Percentiles rank a stretch among this genome's conserved stretches.
Evolutionary conservation across 2,797 vertebrate species (phyloP).

Genomic region (Brotula barbata): DNA sequence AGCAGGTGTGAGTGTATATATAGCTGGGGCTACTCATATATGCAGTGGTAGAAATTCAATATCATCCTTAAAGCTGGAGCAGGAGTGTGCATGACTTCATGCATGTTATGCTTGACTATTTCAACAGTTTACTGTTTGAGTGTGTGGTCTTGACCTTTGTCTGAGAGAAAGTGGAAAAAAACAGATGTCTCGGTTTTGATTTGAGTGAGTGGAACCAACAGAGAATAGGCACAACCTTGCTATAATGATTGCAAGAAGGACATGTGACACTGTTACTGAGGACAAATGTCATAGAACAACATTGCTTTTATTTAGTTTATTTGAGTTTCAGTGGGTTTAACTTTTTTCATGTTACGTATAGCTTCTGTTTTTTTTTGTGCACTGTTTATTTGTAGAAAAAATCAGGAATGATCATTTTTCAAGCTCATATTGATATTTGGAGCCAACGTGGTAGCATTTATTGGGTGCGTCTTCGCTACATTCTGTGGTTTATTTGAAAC

Average conservation of each 20-base stretch:
- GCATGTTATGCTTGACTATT: conserved; percentile 8
- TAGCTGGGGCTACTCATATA: conserved; percentile 36
- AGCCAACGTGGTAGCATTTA: neutral
- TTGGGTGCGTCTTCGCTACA: too few relatives aligned
- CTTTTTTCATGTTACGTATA: too few relatives aligned
- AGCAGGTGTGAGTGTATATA: conserved; percentile 61
- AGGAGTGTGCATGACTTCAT: conserved; percentile 1
- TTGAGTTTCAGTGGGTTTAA: too few relatives aligned
- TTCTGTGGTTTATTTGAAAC: conserved; percentile 13
- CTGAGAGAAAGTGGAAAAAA: conserved; percentile 38
- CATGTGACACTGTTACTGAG: neutral
- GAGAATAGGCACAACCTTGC: too few relatives aligned
- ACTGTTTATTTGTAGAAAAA: too few relatives aligned
- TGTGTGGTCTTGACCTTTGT: conserved; percentile 33
- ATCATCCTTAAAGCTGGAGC: neutral
- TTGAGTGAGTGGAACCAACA: conserved; percentile 9
- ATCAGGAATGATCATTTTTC: neutral
- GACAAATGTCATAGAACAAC: conserved; percentile 11
- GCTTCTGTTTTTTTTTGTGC: too few relatives aligned
- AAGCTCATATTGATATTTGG: neutral
- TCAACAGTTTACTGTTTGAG: conserved; percentile 10
- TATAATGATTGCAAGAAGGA: too few relatives aligned
- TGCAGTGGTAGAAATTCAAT: conserved; percentile 10
- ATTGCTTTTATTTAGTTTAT: too few relatives aligned
- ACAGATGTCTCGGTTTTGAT: conserved; percentile 42